These are phyloP conservation scores for Zaprionus taronus DNA, from an alignment of 1,140 invertebrate genomes.

Conservation along the genomic window DNA sequence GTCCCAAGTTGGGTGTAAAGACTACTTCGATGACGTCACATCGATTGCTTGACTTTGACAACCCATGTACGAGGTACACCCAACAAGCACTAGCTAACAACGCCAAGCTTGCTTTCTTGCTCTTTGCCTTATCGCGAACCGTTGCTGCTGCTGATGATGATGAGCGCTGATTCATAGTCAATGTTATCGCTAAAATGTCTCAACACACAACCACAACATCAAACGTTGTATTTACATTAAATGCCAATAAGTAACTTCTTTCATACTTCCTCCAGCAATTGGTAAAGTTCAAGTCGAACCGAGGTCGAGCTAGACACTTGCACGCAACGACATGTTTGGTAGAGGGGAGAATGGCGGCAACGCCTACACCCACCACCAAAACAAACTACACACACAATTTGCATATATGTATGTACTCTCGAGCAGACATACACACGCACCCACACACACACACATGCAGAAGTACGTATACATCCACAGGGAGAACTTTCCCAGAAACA, in stretches of 20 bases:
- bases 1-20: constrained; percentile 51
- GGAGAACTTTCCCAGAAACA: background rate
- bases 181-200: constrained; percentile 25
- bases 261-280: constrained; percentile 36
- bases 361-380: constrained; percentile 57
- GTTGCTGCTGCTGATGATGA: constrained; percentile 9
- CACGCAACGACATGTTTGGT: constrained; percentile 30
- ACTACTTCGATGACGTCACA: constrained; percentile 62
- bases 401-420: constrained; percentile 13
- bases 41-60: constrained; percentile 23
- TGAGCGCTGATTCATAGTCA: constrained; percentile 64
- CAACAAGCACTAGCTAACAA: constrained; percentile 15
- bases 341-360: constrained; percentile 46
- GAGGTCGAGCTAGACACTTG: constrained; percentile 42
- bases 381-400: constrained; percentile 50
- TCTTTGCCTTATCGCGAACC: constrained; percentile 7
- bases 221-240: constrained; percentile 49
- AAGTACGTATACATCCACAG: background rate
- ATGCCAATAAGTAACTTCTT: constrained; percentile 51
- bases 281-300: constrained; percentile 55
- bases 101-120: constrained; percentile 47
- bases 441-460: background rate
- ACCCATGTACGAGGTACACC: constrained; percentile 3
- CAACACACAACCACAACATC: constrained; percentile 2
- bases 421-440: constrained; percentile 42